phyloP scores from a whole-genome alignment of 2,113 vertebrate species.

The Tragelaphus scriptus region DNA sequence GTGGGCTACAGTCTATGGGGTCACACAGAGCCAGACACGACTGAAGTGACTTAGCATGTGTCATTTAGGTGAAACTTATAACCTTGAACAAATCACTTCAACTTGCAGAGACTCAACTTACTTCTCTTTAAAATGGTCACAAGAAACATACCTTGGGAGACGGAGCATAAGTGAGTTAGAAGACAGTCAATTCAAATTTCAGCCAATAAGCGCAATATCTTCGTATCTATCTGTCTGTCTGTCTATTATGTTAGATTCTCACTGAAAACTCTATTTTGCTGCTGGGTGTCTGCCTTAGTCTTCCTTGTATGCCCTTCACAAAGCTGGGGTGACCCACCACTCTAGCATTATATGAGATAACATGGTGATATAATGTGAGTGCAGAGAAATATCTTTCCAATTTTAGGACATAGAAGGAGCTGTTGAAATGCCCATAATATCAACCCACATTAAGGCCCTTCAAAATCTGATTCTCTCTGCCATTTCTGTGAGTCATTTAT shows the following conservation, averaged over 20 bases:
- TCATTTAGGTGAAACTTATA: neutral
- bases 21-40: too few relatives aligned
- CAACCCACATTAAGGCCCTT: neutral
- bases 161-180: neutral
- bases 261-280: neutral
- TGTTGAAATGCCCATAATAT: neutral
- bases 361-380: neutral
- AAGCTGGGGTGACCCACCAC: rapidly evolving
- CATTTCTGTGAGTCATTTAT: neutral
- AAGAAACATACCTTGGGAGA: neutral
- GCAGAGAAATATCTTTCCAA: neutral
- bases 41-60: neutral
- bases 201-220: neutral
- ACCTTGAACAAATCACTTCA: neutral
- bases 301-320: neutral
- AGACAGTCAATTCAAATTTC: neutral
- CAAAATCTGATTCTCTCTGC: neutral
- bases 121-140: neutral
- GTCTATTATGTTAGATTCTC: neutral
- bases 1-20: too few relatives aligned
- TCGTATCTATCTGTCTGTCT: too few relatives aligned
- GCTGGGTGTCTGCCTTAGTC: neutral
- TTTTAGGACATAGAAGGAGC: neutral
- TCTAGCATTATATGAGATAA: neutral
- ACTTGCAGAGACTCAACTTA: neutral